Percentiles rank a stretch among this genome's conserved stretches.
Evolutionary conservation across 2,797 vertebrate species (phyloP).

Genomic region (Sebastiscus albofasciatus): DNA sequence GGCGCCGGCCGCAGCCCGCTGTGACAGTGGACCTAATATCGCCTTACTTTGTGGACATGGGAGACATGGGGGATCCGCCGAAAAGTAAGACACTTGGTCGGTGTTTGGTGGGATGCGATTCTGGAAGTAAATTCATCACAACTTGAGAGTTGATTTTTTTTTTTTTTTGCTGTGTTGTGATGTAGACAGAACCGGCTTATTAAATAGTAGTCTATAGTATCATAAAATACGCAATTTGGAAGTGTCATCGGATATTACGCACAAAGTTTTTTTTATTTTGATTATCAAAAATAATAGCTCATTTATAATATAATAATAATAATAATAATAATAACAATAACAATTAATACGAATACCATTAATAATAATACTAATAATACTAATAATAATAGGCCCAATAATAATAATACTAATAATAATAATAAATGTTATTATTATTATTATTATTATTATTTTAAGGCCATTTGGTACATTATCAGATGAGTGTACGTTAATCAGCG

Average conservation of each 20-base stretch:
- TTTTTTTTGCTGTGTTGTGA: not conserved
- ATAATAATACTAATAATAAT: not conserved
- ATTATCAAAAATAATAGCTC: not conserved
- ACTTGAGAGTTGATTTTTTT: constrained; percentile 12
- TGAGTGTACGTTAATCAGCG: not conserved
- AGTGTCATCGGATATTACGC: not conserved
- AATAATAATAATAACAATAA: not conserved
- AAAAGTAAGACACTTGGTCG: constrained; percentile 91
- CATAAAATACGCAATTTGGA: not conserved
- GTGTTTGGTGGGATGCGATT: not conserved
- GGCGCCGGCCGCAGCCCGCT: constrained; percentile 86
- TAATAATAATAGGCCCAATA: too few species aligned
- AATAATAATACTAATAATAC: not conserved
- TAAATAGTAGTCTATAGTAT: not conserved
- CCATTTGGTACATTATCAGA: not conserved
- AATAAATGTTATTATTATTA: too few species aligned
- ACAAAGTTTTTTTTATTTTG: not conserved
- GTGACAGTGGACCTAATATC: constrained; percentile 95
- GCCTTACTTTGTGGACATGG: constrained; percentile 93
- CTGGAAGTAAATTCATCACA: not conserved
- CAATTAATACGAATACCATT: not conserved
- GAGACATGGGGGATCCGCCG: constrained; percentile 99
- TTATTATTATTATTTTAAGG: not conserved
- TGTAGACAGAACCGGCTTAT: not conserved
- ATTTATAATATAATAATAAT: not conserved